A percentile compares a stretch with the other conserved stretches of the same genome.
These are phyloP conservation scores for Invenusta paracnida DNA, from an alignment of 2,888 invertebrate species.

Conservation along the genomic window DNA sequence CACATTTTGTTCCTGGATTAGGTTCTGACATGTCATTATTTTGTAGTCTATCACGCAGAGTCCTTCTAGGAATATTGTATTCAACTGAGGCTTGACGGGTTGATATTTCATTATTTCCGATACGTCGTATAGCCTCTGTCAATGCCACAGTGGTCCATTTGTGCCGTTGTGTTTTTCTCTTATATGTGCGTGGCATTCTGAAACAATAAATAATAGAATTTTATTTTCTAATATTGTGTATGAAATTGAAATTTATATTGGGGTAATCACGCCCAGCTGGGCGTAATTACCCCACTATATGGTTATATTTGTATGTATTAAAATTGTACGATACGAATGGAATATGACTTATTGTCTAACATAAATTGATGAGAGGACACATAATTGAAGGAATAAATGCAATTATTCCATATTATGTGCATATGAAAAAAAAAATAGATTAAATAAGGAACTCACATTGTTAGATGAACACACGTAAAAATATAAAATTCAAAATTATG, in stretches of 20 bases:
- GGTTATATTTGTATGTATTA: not conserved
- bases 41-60: not conserved
- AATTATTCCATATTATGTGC: not conserved
- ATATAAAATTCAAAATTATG: not conserved
- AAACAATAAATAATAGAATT: not conserved
- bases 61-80: not conserved
- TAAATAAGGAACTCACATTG: conserved; percentile 4
- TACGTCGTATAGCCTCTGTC: not conserved
- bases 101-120: conserved; percentile 18
- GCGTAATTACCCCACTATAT: not conserved
- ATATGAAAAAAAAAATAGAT: not conserved
- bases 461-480: not conserved
- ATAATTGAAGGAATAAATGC: conserved; percentile 13
- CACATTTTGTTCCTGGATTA: not conserved
- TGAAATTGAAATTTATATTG: not conserved
- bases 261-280: conserved; percentile 12
- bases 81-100: not conserved
- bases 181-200: conserved; percentile 15
- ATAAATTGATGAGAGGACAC: not conserved
- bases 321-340: not conserved
- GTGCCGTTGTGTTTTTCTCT: not conserved
- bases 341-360: conserved; percentile 26
- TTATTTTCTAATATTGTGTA: not conserved
- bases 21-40: not conserved
- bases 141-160: conserved; percentile 11